Evolutionary conservation across 2,797 vertebrate genomes (phyloP).

Genomic region (Hypotaenidia okinawae): DNA sequence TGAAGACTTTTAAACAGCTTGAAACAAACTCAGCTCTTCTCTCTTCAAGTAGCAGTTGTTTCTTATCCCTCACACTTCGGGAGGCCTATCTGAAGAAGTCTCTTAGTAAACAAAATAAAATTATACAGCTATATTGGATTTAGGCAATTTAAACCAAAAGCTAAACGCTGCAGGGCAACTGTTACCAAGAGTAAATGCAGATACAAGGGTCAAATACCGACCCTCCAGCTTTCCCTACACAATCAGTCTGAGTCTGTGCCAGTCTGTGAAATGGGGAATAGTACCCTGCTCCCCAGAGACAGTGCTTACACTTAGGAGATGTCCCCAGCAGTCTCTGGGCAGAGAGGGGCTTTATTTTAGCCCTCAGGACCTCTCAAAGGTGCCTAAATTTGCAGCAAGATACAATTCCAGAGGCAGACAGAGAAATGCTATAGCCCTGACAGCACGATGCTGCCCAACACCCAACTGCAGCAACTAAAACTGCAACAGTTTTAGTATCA

Average conservation of each 20-base stretch:
- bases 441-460: fast-evolving
- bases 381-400: background rate
- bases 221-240: background rate
- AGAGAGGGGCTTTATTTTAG: background rate
- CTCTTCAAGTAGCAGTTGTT: background rate
- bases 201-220: background rate
- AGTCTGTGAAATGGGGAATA: background rate
- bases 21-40: background rate
- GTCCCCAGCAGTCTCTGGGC: background rate
- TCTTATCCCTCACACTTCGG: background rate
- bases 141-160: background rate
- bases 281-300: background rate
- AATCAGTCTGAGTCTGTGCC: background rate
- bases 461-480: background rate
- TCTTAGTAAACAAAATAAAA: constrained; percentile 21
- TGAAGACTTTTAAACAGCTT: constrained; percentile 13
- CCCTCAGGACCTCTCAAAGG: background rate
- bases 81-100: constrained; percentile 1
- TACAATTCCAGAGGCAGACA: background rate
- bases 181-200: background rate
- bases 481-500: background rate
- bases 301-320: background rate
- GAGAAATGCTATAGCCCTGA: background rate
- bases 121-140: background rate
- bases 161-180: background rate